Conservation (phyloP, 2,888 invertebrate species). For the Cantharis rustica region DNA sequence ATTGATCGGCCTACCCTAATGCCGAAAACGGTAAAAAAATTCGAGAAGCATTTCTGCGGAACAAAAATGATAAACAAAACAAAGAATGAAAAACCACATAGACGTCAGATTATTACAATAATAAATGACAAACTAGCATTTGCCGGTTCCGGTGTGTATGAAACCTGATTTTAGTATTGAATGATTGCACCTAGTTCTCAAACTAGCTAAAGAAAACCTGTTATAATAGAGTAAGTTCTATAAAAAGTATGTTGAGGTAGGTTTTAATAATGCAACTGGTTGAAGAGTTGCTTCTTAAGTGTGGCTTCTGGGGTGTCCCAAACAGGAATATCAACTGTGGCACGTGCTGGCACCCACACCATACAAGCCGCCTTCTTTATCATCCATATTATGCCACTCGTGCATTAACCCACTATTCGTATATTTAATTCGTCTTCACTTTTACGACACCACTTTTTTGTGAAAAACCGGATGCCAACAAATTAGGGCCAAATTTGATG, state of each 20-base stretch:
- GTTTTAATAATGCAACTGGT: slow-evolving; percentile 36
- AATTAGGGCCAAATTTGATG: not conserved
- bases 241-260: slow-evolving; percentile 44
- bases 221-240: slow-evolving; percentile 42
- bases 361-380: slow-evolving; percentile 27
- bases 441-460: not conserved
- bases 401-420: slow-evolving; percentile 25
- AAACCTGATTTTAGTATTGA: slow-evolving; percentile 38
- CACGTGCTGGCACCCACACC: slow-evolving; percentile 37
- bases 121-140: slow-evolving; percentile 36
- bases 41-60: not conserved
- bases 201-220: slow-evolving; percentile 41
- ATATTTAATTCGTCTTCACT: not conserved
- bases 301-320: slow-evolving; percentile 35
- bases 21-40: not conserved
- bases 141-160: slow-evolving; percentile 32
- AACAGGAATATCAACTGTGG: slow-evolving; percentile 41
- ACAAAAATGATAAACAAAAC: slow-evolving; percentile 14
- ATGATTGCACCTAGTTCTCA: slow-evolving; percentile 41
- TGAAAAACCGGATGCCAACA: not conserved
- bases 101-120: slow-evolving; percentile 34
- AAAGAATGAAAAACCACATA: slow-evolving; percentile 23
- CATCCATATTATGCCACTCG: slow-evolving; percentile 30
- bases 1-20: not conserved
- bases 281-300: slow-evolving; percentile 33